phyloP scores from a whole-genome alignment of 2,888 invertebrate genomes.

The Saturnia pavonia region DNA sequence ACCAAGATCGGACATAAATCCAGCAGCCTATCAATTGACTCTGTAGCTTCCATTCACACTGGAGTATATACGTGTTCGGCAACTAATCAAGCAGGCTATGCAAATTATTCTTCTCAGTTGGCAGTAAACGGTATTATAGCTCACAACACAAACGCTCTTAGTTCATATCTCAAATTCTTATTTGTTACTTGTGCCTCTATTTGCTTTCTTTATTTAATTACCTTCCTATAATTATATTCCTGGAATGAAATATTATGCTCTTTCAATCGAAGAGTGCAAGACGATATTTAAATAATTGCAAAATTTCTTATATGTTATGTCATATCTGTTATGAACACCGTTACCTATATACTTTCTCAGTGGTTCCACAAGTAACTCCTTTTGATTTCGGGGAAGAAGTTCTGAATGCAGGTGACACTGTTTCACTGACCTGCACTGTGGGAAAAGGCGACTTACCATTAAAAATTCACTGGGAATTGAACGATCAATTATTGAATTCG shows the following conservation, averaged over 20 bases:
- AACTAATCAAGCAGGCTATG: slow-evolving; percentile 85
- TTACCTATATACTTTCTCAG: slow-evolving; percentile 62
- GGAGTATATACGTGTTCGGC: slow-evolving; percentile 89
- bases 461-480: slow-evolving; percentile 87
- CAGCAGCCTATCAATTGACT: slow-evolving; percentile 87
- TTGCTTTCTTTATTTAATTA: not conserved
- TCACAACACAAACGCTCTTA: not conserved
- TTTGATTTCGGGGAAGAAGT: slow-evolving; percentile 89
- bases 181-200: slow-evolving; percentile 6
- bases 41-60: slow-evolving; percentile 87
- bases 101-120: slow-evolving; percentile 84
- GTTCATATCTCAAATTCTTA: slow-evolving; percentile 21
- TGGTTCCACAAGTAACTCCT: slow-evolving; percentile 89
- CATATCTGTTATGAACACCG: not conserved
- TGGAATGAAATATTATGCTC: slow-evolving; percentile 3
- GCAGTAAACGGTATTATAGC: slow-evolving; percentile 85
- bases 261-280: not conserved
- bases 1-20: slow-evolving; percentile 83
- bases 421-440: slow-evolving; percentile 86
- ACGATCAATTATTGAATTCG: slow-evolving; percentile 76
- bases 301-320: not conserved
- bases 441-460: slow-evolving; percentile 87
- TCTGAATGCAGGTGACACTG: slow-evolving; percentile 87
- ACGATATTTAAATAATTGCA: not conserved
- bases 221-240: slow-evolving; percentile 3